A percentile compares a stretch with the other conserved stretches of the same genome.
phyloP scores from a whole-genome alignment of 2,113 vertebrate genomes.

The Camelus dromedarius region DNA sequence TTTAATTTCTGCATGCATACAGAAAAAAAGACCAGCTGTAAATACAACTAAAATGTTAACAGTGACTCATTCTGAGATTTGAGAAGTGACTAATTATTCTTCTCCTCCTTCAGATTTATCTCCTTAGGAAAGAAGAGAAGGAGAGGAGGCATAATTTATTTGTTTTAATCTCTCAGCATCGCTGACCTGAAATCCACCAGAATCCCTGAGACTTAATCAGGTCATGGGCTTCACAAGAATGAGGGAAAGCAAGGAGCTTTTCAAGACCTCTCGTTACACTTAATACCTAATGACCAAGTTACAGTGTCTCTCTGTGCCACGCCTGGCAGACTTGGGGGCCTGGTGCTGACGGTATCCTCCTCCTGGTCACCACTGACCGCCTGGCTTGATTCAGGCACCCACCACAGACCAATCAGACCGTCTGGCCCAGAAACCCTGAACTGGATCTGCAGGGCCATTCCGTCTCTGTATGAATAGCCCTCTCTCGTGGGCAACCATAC shows the following conservation, averaged over 20 bases:
- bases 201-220: not conserved
- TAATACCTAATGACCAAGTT: not conserved
- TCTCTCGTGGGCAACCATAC: not conserved
- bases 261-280: not conserved
- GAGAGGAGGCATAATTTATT: not conserved
- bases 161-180: not conserved
- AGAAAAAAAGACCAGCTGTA: not conserved
- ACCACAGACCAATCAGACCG: not conserved
- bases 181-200: not conserved
- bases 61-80: constrained; percentile 3
- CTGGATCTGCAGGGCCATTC: not conserved
- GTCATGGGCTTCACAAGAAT: not conserved
- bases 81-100: not conserved
- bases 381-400: not conserved
- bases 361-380: not conserved
- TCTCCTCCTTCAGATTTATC: not conserved
- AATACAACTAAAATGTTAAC: constrained; percentile 14
- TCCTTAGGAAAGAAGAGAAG: not conserved
- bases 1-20: not conserved
- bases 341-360: not conserved
- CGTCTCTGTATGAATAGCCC: not conserved
- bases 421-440: not conserved
- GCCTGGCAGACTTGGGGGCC: not conserved
- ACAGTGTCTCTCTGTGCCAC: not conserved
- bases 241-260: not conserved